Evolutionary conservation across 2,113 vertebrate species (phyloP).

Genomic region (Morone saxatilis): DNA sequence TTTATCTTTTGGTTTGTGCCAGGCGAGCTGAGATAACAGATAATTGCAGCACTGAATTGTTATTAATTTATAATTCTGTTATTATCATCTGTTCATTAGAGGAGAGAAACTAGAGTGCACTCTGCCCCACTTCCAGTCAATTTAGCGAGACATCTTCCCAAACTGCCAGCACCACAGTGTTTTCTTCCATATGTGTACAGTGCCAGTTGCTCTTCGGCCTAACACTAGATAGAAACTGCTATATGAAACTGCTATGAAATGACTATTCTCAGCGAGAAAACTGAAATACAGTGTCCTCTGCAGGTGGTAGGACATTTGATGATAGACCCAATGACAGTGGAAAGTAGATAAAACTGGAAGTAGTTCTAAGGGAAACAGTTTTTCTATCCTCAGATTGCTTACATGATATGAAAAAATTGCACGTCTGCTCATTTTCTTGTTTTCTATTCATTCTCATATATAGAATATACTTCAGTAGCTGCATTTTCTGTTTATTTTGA

Average conservation of each 20-base stretch:
- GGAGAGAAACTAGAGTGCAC: constrained; percentile 19
- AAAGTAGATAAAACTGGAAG: background rate
- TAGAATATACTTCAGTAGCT: background rate
- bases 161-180: background rate
- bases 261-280: constrained; percentile 5
- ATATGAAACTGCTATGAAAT: background rate
- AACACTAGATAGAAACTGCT: background rate
- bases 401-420: background rate
- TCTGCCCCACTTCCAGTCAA: constrained; percentile 37
- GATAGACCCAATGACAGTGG: constrained; percentile 1
- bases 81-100: constrained; percentile 45
- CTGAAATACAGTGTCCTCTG: constrained; percentile 3
- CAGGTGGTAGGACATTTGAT: background rate
- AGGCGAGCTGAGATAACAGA: constrained; percentile 3
- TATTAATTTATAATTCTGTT: constrained; percentile 51
- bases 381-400: background rate
- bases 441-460: background rate
- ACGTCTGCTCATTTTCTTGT: background rate
- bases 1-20: background rate
- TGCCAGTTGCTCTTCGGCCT: background rate
- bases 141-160: constrained; percentile 36
- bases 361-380: background rate
- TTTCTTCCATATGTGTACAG: background rate
- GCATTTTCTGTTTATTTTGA: background rate
- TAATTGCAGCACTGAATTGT: constrained; percentile 36